Base-by-base conservation (phyloP, 2,888 invertebrate species). In the Noctua fimbriata region DNA sequence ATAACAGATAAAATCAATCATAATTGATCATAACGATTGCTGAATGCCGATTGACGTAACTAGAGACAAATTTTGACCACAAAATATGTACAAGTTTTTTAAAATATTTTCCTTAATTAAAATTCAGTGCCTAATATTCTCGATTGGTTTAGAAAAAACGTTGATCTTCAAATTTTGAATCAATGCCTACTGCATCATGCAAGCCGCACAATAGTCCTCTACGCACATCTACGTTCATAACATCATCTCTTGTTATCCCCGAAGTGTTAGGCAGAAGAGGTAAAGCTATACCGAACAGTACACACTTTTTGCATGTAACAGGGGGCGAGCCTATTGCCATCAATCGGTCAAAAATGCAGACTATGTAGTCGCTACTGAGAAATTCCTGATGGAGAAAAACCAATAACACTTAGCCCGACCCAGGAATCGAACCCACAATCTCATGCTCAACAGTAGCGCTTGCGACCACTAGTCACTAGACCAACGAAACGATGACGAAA, bases 61-160 rank as follows among this genome's bases (percentile, higher is more conserved):
- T 49, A n/a, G 12, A 4, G 1, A 28, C 10, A 28, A 32, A 16
- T 44, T 24, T 76, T n/a, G 14, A 44, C 44, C 7, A 28, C 28
- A 14, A 66, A 78, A 78, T 36, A 41, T 41, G 1, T 47, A 49
- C 36, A 28, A 47, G 78, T 58, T 60, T 58, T 5, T 12, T 41
- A n/a, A 41, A 12, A n/a, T 44, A 36, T 66, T 79, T 80, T 81
- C 70, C 44, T 81, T 44, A 52, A 63, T 44, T 21, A 52, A 63
- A 52, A 63, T 65, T 70, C n/a, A 21, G 28, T 60, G 9, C 9
- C 6, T 2, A 28, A 28, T 52, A 28, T 32, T 9, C n/a, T 36
- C 28, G 7, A 21, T 16, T 1, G 0, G 4, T 10, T 52, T n/a
- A 4, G 18, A 52, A 73, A 60, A 79, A 49, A 69, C n/a, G 41